Base-by-base conservation (phyloP, 2,888 invertebrate genomes). In the Tipula vernalis region DNA sequence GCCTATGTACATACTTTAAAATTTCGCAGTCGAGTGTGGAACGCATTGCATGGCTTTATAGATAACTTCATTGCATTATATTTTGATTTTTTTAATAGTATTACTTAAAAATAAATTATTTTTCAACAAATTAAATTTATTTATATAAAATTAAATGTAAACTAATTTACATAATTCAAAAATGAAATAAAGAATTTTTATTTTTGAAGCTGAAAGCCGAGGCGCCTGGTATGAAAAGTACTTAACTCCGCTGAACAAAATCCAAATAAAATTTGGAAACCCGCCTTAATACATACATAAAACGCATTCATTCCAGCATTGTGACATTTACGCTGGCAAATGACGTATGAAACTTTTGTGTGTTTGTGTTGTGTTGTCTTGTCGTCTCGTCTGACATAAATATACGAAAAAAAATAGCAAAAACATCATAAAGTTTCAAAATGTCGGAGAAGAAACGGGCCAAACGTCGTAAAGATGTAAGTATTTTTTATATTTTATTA, bases 391-490 rank as follows among this genome's bases (percentile, higher is more conserved):
- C 10, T 18, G 57, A 86, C 86, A 86, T 12, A 85, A 15, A 57
- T 57, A 47, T 6, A 51, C 5, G 13, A 18, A 57, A 28, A 41
- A 84, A 85, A 39, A 36, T 42, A 85, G 42, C 39, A 85, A 41
- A 85, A 41, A 85, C 42, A 85, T 18, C 41, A 71, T 28, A 71
- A 71, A 71, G 28, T 71, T 71, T 28, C 71, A 89, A 89, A 88
- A 91, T 91, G 91, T 91, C 91, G 85, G 91, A 91, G 87, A 91
- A 91, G 89, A 91, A 90, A 88, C 89, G 90, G 87, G 89, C 91
- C 86, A 90, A 91, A 88, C 91, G 91, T 87, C 91, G 91, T 87
- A 91, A 91, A 89, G 91, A 91, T 90, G 91, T 91, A 91, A 91
- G 91, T 90, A 88, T 86, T 57, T 36, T 28, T 42, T 39, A 18